Conservation (phyloP, 1,140 invertebrate species). For the Rhizoglyphus robini region DNA sequence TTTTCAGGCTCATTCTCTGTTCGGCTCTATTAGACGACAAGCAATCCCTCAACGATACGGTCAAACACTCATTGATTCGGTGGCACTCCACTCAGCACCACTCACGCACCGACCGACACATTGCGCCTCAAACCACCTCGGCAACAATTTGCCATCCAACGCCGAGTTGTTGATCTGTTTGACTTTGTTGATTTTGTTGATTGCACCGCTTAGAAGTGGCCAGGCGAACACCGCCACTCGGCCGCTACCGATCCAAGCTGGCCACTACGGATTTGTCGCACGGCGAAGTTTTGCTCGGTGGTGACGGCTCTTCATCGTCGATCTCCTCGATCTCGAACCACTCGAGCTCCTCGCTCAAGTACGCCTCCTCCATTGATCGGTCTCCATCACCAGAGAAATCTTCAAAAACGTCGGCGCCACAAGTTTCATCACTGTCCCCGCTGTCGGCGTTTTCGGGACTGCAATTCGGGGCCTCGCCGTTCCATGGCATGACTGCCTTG, state of each 20-base stretch:
- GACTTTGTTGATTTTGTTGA: neutral
- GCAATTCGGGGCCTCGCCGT: neutral
- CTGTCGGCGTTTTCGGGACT: conserved; percentile 1
- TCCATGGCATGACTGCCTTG: conserved; percentile 14
- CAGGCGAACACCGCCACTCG: neutral
- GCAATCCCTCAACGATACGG: conserved; percentile 16
- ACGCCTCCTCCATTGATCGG: neutral
- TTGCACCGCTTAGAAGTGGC: neutral
- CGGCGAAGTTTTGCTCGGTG: neutral
- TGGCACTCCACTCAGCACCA: neutral
- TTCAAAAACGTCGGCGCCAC: neutral
- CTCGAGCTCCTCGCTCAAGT: neutral
- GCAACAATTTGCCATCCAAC: neutral
- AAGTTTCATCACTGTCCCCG: neutral
- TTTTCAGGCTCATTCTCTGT: conserved; percentile 10
- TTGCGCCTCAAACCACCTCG: too few relatives aligned
- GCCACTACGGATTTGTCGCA: neutral
- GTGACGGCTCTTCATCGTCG: conserved; percentile 10
- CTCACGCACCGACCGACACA: too few relatives aligned
- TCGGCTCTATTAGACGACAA: conserved; percentile 15
- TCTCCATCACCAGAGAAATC: neutral
- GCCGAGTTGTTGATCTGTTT: neutral
- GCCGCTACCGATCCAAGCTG: conserved; percentile 10
- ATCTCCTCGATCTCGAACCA: neutral
- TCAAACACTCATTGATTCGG: neutral